Evolutionary conservation across 2,888 invertebrate genomes (phyloP), one percentile per base, ranked within the genome.

Genomic region (Lysandra coridon): DNA sequence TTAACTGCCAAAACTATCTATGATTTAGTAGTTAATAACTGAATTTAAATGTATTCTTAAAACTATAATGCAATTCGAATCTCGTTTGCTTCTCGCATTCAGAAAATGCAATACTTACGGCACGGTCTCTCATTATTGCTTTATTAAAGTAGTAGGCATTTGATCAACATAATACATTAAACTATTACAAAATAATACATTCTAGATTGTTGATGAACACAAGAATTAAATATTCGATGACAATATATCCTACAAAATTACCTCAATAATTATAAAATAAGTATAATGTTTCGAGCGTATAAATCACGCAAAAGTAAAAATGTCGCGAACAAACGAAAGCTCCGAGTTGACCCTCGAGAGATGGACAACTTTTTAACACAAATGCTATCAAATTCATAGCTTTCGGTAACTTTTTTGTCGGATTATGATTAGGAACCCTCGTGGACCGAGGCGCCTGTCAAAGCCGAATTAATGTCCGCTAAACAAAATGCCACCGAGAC

Each of bases 371-470:
- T 37, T 69, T 12, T 14, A 69, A 17, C 33, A 69, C 64, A 69
- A 69, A 69, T 33, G 69, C 33, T 69, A 37, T 69, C 69, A 69
- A 69, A 69, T 12, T 69, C 33, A 23, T 69, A 69, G 37, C 69
- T 69, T 69, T 33, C 33, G 33, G 14, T 33, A 69, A 69, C 69
- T 69, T 69, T 69, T 69, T 69, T 69, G 69, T 37, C 23, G 69
- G 1, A 69, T 69, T 69, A 69, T 69, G 69, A 69, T 69, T 69
- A 69, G 64, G 69, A 14, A 1, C 33, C 30, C 64, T 33, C 33
- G 33, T 69, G 23, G 30, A 30, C 30, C 64, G 1, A 64, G 64
- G 12, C 30, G 23, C 4, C 30, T 12, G 64, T 64, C 30, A 64
- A 64, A 64, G 3, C 12, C 64, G 64, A n/a, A 62, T 60, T 60